Base-by-base conservation (phyloP, 2,797 vertebrate genomes). In the Eptatretus atami region DNA sequence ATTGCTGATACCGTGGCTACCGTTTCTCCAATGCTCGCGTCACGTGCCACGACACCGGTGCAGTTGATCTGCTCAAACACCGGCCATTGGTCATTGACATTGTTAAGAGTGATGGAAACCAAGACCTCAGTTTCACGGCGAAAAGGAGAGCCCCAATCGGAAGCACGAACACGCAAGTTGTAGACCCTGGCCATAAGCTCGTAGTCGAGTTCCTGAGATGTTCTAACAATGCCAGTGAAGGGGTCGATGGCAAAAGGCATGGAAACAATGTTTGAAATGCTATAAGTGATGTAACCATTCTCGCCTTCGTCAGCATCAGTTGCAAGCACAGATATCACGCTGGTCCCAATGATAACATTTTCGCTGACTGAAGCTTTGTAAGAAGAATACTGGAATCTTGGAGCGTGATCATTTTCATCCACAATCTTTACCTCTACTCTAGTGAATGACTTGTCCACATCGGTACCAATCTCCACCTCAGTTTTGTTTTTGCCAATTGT, bases 271-370 rank as follows among this genome's bases (percentile, higher is more conserved):
- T 80, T 87, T 64, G 83, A 82, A 66, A 96, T 82, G 69, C 83
- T 98, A 52, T 93, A 98, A 1, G 92, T 98, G 66, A 98, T 92
- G 64, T 98, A 98, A 52, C 92, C 84, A 10, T 98, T 98, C 73
- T 98, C 92, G 53, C 90, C 90, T 67, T 74, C 76, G 66, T 98
- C 92, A 55, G 75, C 76, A 69, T 96, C 92, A 13, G 72, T 75
- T 31, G 92, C 92, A 2, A 79, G 82, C 64, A 98, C 77, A 1
- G 74, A 69, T 66, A 95, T 69, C 57, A 96, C 66, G 0, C 67
- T 81, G 1, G 80, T 82, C 2, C 82, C 86, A 63, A 85, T 70
- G 0, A 80, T 74, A 13, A 87, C 71, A 11, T 85, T 94, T 74
- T 98, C 92, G 52, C 95, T 96, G 68, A 95, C 71, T 3, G 81